phyloP scores from a whole-genome alignment of 2,797 vertebrate genomes.

The Brachyalestes nurse region DNA sequence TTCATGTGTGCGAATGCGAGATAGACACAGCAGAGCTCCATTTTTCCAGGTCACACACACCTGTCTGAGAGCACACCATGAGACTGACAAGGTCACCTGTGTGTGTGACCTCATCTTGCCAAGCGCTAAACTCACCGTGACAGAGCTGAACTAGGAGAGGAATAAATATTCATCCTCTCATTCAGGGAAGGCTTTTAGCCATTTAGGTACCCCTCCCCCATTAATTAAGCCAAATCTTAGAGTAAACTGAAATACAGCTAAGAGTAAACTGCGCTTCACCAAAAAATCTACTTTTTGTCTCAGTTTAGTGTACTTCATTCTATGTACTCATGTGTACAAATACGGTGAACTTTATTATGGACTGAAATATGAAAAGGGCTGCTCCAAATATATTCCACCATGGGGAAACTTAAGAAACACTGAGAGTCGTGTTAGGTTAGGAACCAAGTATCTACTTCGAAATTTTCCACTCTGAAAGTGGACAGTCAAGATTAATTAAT shows the following conservation, averaged over 20 bases:
- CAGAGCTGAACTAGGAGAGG: conserved; percentile 5
- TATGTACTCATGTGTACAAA: too few relatives aligned
- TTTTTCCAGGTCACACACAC: conserved; percentile 29
- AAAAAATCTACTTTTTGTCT: background rate
- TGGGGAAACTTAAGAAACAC: background rate
- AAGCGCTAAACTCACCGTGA: background rate
- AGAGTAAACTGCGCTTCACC: too few relatives aligned
- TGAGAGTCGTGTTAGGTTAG: background rate
- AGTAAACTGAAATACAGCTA: background rate
- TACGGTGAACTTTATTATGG: background rate
- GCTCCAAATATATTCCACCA: background rate
- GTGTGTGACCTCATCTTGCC: conserved; percentile 12
- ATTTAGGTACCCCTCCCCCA: background rate
- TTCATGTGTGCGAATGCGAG: background rate
- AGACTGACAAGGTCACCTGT: conserved; percentile 23
- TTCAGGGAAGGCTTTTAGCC: background rate
- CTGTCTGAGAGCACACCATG: conserved; percentile 2
- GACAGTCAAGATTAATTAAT: background rate
- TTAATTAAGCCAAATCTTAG: background rate
- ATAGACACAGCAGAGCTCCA: background rate
- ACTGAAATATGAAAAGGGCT: background rate
- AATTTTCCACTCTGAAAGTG: background rate
- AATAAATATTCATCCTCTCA: background rate
- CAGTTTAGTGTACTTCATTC: background rate
- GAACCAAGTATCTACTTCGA: background rate